A percentile compares a stretch with the other conserved stretches of the same genome.
Conservation (phyloP, 2,888 invertebrate genomes). For the Nephrotoma guestfalica region DNA sequence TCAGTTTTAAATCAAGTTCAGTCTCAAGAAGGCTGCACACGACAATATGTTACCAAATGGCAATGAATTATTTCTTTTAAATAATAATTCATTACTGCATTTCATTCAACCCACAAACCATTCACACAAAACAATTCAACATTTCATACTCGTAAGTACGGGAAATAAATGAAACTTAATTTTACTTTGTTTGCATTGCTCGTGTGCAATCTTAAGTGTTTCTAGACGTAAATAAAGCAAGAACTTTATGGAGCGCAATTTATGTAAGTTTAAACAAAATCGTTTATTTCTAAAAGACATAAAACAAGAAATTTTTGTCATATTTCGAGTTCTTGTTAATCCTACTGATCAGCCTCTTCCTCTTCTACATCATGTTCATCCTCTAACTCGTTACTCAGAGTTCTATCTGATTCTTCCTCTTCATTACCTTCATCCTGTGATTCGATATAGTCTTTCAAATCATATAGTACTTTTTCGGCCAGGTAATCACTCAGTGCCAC, state of each 20-base stretch:
- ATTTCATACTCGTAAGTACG: background rate
- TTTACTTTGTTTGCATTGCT: background rate
- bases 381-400: background rate
- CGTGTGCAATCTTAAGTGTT: background rate
- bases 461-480: background rate
- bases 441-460: background rate
- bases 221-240: background rate
- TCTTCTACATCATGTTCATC: background rate
- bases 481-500: background rate
- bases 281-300: too few species aligned
- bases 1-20: background rate
- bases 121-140: background rate
- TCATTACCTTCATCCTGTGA: background rate
- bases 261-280: too few species aligned
- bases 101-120: background rate
- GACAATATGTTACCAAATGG: background rate
- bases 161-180: background rate
- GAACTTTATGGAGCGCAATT: too few species aligned
- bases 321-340: too few species aligned
- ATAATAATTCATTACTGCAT: background rate
- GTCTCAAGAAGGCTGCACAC: background rate
- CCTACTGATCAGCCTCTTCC: too few species aligned
- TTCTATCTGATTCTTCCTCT: background rate
- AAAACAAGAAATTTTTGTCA: too few species aligned
- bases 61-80: background rate